Conservation (phyloP, 2,888 invertebrate species). For the Synergus gifuensis region DNA sequence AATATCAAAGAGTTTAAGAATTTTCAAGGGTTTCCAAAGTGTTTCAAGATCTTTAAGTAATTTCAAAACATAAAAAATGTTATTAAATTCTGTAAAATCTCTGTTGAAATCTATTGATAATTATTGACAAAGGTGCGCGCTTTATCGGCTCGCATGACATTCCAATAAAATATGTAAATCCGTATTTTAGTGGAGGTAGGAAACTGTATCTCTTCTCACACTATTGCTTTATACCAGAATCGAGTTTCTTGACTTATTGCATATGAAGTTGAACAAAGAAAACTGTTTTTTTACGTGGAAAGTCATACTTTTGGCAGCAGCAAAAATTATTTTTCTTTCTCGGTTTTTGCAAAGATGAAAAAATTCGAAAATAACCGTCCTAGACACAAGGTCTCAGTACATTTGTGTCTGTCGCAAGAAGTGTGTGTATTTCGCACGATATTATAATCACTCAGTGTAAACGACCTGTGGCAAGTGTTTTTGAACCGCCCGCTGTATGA, state of each 20-base stretch:
- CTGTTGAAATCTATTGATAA: no score
- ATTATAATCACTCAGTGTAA: constrained; percentile 52
- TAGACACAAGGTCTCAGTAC: constrained; percentile 43
- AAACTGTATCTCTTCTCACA: background rate
- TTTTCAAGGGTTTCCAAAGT: no score
- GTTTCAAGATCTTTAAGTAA: no score
- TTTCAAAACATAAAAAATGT: no score
- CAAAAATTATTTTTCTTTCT: constrained; percentile 46
- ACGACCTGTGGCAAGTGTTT: constrained; percentile 56
- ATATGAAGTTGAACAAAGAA: constrained; percentile 19
- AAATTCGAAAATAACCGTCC: constrained; percentile 55
- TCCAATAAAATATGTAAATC: background rate
- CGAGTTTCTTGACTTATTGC: background rate
- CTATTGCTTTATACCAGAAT: background rate
- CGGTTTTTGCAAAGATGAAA: background rate
- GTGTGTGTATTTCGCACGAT: constrained; percentile 1
- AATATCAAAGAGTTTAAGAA: no score
- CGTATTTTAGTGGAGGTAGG: background rate
- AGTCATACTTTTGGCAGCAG: constrained; percentile 4
- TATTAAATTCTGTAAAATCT: no score
- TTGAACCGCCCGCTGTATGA: constrained; percentile 37
- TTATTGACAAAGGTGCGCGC: no score
- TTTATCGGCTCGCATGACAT: background rate
- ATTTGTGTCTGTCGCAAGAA: constrained; percentile 45
- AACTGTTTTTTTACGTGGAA: background rate